Evolutionary conservation across 1,140 invertebrate genomes (phyloP), one percentile per base, ranked within the genome.

Genomic region (Macrocentrus cingulum): DNA sequence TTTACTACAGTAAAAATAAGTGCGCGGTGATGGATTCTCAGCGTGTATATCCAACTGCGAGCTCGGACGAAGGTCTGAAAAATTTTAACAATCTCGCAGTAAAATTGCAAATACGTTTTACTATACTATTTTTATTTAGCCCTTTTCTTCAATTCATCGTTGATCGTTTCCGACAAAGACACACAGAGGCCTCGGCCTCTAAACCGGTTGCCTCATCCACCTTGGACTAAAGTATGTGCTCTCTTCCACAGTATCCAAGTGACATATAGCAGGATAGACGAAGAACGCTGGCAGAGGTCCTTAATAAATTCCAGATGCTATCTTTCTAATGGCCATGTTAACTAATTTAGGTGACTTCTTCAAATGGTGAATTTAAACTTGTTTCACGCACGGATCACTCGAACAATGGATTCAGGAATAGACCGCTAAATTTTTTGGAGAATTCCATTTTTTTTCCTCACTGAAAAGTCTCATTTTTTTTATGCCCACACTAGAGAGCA

Each of bases 251-350:
- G 32, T 19, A 37, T 19, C 36, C 49, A 16, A 36, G 49, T 51
- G 49, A 51, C 49, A 51, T 29, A 39, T 52, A 52, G 11, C 11
- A 25, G 37, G 22, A 58, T 23, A 49, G 34, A 20, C 36, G 55
- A 32, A n/a, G 36, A 39, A n/a, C 13, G 19, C 1, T 22, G 20
- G 15, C 15, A 23, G 20, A 51, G 45, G 36, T 23, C 45, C 45
- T 51, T 51, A 42, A 58, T 51, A 58, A 58, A 51, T 58, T 44
- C 56, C 32, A 51, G 56, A 58, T 58, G 48, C 19, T 58, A 58
- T 58, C 56, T 34, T 11, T 32, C 13, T 58, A 57, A 58, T 58
- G 39, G 56, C 48, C 56, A 51, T 58, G 56, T 58, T 23, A 58
- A 58, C 56, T 58, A 58, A 58, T 58, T 58, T 58, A 42, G 56